phyloP scores from a whole-genome alignment of 2,113 vertebrate genomes.

The Cardinalis cardinalis region DNA sequence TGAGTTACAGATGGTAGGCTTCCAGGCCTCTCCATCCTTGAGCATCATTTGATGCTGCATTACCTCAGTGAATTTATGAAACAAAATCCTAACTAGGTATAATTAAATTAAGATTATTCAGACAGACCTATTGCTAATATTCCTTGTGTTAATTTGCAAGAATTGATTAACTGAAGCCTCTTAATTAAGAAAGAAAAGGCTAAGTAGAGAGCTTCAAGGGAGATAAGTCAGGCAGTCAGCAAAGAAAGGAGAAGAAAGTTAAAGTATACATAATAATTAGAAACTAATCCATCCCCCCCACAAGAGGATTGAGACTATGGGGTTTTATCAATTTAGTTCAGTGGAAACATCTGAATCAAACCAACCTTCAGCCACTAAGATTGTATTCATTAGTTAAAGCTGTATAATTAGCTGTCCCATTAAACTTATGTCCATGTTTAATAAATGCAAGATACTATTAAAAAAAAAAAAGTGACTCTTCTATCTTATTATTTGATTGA shows the following conservation, averaged over 20 bases:
- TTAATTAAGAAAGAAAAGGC: constrained; percentile 57
- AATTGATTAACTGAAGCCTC: constrained; percentile 42
- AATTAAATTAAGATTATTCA: constrained; percentile 55
- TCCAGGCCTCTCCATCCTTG: neutral
- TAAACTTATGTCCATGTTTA: constrained; percentile 15
- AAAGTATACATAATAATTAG: constrained; percentile 40
- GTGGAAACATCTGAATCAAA: neutral
- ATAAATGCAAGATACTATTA: neutral
- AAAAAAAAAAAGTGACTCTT: neutral
- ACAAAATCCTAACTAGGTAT: neutral
- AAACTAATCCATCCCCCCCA: neutral
- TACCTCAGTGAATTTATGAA: neutral
- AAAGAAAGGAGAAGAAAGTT: constrained; percentile 35
- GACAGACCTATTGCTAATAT: constrained; percentile 32
- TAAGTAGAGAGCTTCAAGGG: constrained; percentile 30
- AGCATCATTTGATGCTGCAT: neutral
- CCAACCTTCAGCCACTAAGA: neutral
- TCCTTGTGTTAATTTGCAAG: constrained; percentile 39
- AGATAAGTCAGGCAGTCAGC: constrained; percentile 31
- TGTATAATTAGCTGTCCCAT: constrained; percentile 44
- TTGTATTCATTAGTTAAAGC: constrained; percentile 20
- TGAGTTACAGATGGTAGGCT: neutral
- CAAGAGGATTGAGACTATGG: neutral
- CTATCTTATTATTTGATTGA: constrained; percentile 21
- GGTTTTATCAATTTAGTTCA: neutral